Evolutionary conservation across 2,797 vertebrate genomes (phyloP).

Genomic region (Hoplostethus mediterraneus): DNA sequence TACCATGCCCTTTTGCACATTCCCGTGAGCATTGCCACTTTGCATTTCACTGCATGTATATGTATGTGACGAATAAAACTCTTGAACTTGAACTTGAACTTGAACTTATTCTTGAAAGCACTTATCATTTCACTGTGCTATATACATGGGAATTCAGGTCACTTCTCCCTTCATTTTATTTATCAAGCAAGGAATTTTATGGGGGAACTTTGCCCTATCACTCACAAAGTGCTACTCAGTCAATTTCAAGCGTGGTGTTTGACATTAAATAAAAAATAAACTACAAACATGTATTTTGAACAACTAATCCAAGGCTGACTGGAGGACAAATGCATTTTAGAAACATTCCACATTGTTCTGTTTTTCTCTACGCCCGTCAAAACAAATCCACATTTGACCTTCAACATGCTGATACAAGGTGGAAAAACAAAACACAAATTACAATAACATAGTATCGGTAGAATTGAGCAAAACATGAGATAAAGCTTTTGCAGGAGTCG

Average conservation of each 20-base stretch:
- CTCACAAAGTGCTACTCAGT: neutral
- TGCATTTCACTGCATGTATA: no score
- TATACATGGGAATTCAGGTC: neutral
- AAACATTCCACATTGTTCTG: no score
- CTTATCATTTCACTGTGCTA: neutral
- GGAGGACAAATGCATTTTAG: no score
- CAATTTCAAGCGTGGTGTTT: neutral
- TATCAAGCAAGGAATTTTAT: neutral
- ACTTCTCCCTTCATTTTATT: neutral
- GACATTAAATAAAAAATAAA: neutral
- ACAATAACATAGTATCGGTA: neutral
- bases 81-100: no score
- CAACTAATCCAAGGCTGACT: neutral
- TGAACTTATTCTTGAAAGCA: no score
- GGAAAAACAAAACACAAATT: neutral
- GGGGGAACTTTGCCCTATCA: constrained; percentile 2
- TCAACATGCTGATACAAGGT: no score
- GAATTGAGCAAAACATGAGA: neutral
- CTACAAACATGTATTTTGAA: neutral
- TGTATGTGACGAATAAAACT: no score
- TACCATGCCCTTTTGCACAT: no score
- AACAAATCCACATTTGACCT: no score
- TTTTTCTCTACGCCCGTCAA: no score
- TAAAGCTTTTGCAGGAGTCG: no score
- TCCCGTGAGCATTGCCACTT: no score